These are phyloP conservation scores for Austrolebias charrua DNA, from an alignment of 2,797 vertebrate species.

Conservation along the genomic window DNA sequence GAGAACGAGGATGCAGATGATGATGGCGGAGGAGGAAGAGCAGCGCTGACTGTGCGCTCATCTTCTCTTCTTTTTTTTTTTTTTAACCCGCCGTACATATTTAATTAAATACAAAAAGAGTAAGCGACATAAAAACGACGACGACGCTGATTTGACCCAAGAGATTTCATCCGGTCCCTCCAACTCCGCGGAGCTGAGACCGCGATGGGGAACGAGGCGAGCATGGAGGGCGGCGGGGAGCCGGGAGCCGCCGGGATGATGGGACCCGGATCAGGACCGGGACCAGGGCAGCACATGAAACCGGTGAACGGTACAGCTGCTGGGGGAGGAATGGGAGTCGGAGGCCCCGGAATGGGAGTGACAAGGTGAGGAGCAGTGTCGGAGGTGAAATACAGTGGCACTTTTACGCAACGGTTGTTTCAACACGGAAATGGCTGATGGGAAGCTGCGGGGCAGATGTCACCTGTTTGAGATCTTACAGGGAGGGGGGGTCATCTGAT, in stretches of 20 bases:
- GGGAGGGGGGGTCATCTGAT: background rate
- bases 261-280: slow-evolving; percentile 70
- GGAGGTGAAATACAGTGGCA: slow-evolving; percentile 13
- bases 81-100: slow-evolving; percentile 16
- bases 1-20: slow-evolving; percentile 45
- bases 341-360: slow-evolving; percentile 76
- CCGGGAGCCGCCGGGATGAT: slow-evolving; percentile 71
- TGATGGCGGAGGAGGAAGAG: slow-evolving; percentile 71
- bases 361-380: slow-evolving; percentile 69
- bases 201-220: slow-evolving; percentile 85
- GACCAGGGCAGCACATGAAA: slow-evolving; percentile 77
- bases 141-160: slow-evolving; percentile 30
- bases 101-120: background rate
- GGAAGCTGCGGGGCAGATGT: slow-evolving; percentile 4
- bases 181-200: slow-evolving; percentile 64
- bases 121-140: slow-evolving; percentile 21
- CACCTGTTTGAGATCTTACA: background rate
- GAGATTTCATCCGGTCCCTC: slow-evolving; percentile 52
- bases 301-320: slow-evolving; percentile 81
- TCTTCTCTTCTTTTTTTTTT: slow-evolving; percentile 32
- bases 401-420: slow-evolving; percentile 8
- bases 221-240: slow-evolving; percentile 82
- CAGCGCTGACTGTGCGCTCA: slow-evolving; percentile 67
- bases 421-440: slow-evolving; percentile 32
- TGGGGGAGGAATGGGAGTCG: slow-evolving; percentile 75